phyloP scores from a whole-genome alignment of 2,797 vertebrate genomes.

The Tragelaphus oryx region DNA sequence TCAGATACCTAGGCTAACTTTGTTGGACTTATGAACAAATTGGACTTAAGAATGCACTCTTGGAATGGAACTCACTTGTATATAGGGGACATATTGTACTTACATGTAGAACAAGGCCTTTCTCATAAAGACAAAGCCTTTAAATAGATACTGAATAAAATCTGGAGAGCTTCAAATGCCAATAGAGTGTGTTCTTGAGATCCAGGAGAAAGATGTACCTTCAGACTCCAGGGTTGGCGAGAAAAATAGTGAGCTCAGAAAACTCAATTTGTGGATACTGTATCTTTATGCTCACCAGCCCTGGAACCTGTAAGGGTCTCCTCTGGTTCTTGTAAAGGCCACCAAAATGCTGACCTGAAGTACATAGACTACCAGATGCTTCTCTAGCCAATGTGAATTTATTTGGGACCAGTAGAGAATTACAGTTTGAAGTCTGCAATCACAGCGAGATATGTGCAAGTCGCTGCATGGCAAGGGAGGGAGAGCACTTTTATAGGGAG shows the following conservation, averaged over 20 bases:
- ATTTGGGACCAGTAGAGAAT: background rate
- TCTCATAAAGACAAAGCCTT: background rate
- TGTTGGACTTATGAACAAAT: background rate
- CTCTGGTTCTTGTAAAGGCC: background rate
- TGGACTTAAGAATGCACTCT: background rate
- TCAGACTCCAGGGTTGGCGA: background rate
- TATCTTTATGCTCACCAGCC: background rate
- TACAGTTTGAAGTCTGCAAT: background rate
- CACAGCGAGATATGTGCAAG: background rate
- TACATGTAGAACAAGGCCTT: background rate
- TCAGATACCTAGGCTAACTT: background rate
- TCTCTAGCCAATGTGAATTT: background rate
- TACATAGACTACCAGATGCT: background rate
- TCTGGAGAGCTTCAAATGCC: background rate
- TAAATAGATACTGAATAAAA: background rate
- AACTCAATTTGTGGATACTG: background rate
- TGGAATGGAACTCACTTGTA: background rate
- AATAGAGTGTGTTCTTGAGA: background rate
- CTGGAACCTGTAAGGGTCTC: background rate
- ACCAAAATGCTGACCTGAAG: background rate
- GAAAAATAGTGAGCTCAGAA: background rate
- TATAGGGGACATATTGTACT: background rate
- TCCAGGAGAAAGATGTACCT: background rate
- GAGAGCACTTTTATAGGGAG: background rate
- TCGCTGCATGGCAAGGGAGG: rapidly evolving